phyloP scores from a whole-genome alignment of 2,888 invertebrate species.

The Heliconius sara region DNA sequence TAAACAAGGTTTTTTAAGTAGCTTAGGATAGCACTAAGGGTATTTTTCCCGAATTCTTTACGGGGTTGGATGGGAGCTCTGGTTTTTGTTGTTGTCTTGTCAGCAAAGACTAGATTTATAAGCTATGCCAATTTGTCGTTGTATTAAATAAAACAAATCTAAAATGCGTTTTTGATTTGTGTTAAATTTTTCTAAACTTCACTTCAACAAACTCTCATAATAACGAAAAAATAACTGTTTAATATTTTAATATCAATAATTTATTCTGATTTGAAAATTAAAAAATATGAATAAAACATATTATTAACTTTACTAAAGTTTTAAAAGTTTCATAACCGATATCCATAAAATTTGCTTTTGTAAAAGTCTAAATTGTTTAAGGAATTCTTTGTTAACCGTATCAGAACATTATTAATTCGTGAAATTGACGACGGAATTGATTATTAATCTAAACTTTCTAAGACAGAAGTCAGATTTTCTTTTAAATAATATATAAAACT shows the following conservation, averaged over 20 bases:
- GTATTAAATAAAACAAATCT: too few species aligned
- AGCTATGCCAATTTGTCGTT: too few species aligned
- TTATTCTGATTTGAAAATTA: neutral
- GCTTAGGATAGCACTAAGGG: too few species aligned
- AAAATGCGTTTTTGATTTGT: too few species aligned
- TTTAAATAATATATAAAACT: neutral
- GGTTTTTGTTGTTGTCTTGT: too few species aligned
- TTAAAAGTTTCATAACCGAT: neutral
- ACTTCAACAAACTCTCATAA: neutral
- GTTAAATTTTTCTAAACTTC: too few species aligned
- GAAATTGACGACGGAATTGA: neutral
- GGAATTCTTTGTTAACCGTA: neutral
- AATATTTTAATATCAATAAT: neutral
- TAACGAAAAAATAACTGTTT: neutral
- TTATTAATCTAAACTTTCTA: neutral
- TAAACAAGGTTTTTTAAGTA: too few species aligned
- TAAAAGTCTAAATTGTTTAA: slow-evolving; percentile 3
- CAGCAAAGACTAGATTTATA: too few species aligned
- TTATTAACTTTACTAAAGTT: neutral
- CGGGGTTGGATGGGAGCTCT: too few species aligned
- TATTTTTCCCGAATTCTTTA: too few species aligned
- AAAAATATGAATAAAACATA: slow-evolving; percentile 1
- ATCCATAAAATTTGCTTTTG: neutral
- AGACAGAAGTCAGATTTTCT: neutral
- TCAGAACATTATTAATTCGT: slow-evolving; percentile 1